phyloP scores from a whole-genome alignment of 1,140 invertebrate genomes.

The Euglossa dilemma region DNA sequence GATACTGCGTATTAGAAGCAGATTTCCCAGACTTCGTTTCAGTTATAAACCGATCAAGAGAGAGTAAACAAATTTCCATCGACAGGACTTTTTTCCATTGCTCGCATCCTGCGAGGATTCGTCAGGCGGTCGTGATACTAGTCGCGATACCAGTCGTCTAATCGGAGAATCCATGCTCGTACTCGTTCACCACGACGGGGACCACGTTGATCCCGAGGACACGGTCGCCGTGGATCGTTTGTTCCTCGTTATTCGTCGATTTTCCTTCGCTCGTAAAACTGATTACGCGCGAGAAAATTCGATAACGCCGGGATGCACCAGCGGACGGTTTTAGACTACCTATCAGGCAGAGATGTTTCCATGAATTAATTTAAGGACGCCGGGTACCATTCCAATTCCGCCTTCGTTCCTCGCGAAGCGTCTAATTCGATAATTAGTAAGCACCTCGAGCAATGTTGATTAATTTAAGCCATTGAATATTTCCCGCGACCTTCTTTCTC shows the following conservation, averaged over 20 bases:
- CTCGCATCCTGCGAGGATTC: not conserved
- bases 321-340: not conserved
- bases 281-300: too few species aligned
- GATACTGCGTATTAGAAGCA: not conserved
- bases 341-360: not conserved
- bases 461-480: not conserved
- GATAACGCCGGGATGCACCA: not conserved
- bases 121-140: too few species aligned
- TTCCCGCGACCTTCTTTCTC: not conserved
- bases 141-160: not conserved
- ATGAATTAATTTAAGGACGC: not conserved
- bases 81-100: not conserved
- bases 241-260: not conserved
- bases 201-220: not conserved
- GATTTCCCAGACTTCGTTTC: too few species aligned
- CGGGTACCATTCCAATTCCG: not conserved
- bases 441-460: not conserved
- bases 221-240: too few species aligned
- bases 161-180: not conserved
- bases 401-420: not conserved
- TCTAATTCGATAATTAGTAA: not conserved
- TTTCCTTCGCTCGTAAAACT: too few species aligned
- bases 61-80: not conserved
- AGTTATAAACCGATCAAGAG: not conserved
- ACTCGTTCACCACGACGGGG: too few species aligned